Base-by-base conservation (phyloP, 2,113 vertebrate species). In the Glareola pratincola region DNA sequence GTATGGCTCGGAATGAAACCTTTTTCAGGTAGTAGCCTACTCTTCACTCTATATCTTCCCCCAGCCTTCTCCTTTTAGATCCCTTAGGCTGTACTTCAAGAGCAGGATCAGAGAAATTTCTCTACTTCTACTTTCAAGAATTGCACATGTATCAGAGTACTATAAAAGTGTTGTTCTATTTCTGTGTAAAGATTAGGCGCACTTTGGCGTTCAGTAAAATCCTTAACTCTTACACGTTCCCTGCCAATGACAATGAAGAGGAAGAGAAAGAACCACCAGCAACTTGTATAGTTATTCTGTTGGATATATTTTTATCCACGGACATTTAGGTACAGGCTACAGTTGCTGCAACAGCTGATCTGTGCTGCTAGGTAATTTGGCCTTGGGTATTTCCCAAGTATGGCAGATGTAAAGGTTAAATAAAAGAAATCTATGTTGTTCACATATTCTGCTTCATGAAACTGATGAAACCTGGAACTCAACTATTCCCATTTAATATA, bases 211-310 rank as follows among this genome's bases (percentile, higher is more conserved):
- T 71, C 43, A 50, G 43, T 43, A 83, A 72, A 79, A 60, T 78
- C 22, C 23, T 12, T 50, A 62, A n/a, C 54, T 62, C 17, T 66
- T 71, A 37, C 26, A 14, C 43, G 14, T 1, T 54, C 26, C 14
- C 16, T 45, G 9, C 32, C 24, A 75, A 22, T 48, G 19, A 59
- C 30, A 50, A 56, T 19, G 30, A 79, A 53, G 8, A 77, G 12
- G 21, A 92, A 79, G 16, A 86, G 75, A 59, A 90, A 68, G 4
- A 56, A 27, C 8, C 11, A 48, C 10, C 10, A 91, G 4, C 19
- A 50, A 22, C 23, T 75, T 0, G 0, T 22, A 3, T 3, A 66
- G 17, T 22, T 85, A 54, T 48, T 81, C 36, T 51, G 9, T 37
- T 76, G 53, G 10, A 20, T 68, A 29, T 56, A 48, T 66, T 43